Percentiles rank a stretch among this genome's conserved stretches.
These are phyloP conservation scores for Epicauta chinensis DNA, from an alignment of 1,140 invertebrate species.

Conservation along the genomic window DNA sequence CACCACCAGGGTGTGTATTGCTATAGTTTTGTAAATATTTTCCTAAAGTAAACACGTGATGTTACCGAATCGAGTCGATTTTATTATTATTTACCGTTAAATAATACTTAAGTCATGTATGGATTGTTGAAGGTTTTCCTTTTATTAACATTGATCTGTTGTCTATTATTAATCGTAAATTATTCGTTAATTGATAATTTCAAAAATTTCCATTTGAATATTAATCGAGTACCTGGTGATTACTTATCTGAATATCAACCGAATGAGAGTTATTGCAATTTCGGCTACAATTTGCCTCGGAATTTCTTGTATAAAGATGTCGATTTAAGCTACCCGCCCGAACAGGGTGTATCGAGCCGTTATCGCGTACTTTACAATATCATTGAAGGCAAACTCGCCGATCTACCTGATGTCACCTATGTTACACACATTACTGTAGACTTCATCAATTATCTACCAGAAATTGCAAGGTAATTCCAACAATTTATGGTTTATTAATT, in stretches of 20 bases:
- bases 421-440: constrained; percentile 70
- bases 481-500: neutral
- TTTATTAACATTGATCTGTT: neutral
- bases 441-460: constrained; percentile 62
- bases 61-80: neutral
- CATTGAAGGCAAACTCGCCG: constrained; percentile 39
- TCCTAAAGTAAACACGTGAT: constrained; percentile 3
- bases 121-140: neutral
- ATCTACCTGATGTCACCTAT: constrained; percentile 51
- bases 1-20: constrained; percentile 10
- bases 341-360: constrained; percentile 48
- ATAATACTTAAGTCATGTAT: neutral
- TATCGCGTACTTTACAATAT: constrained; percentile 63
- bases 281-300: constrained; percentile 55
- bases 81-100: neutral
- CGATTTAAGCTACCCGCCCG: constrained; percentile 48
- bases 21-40: neutral
- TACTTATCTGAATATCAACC: constrained; percentile 49
- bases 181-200: constrained; percentile 8
- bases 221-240: constrained; percentile 39
- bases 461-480: constrained; percentile 51
- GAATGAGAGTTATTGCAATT: constrained; percentile 51
- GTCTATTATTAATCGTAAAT: neutral
- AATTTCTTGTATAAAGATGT: constrained; percentile 46
- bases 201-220: constrained; percentile 6